A percentile compares a stretch with the other conserved stretches of the same genome.
Evolutionary conservation across 2,888 invertebrate species (phyloP).

Genomic region (Andrena trimmerana): DNA sequence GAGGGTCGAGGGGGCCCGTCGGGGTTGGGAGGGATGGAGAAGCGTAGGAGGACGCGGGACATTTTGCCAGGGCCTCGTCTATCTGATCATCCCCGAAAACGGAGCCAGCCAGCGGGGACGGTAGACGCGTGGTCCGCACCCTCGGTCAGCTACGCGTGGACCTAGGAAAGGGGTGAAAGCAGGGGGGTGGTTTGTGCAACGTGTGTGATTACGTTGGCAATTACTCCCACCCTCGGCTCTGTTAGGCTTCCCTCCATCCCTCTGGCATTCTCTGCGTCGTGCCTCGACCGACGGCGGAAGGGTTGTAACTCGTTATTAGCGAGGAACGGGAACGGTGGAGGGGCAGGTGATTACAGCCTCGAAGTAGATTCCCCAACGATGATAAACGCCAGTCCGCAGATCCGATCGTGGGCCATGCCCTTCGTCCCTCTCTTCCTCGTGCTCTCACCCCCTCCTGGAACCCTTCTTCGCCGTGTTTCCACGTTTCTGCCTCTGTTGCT

Average conservation of each 20-base stretch:
- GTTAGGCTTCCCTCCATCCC: constrained; percentile 65
- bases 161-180: constrained; percentile 53
- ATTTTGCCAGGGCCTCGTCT: constrained; percentile 64
- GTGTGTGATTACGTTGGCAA: constrained; percentile 84
- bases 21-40: background rate
- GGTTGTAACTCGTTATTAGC: constrained; percentile 83
- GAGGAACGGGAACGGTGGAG: constrained; percentile 69
- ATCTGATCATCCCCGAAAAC: constrained; percentile 77
- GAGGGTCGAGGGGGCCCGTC: background rate
- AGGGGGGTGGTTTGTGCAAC: constrained; percentile 77
- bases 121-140: constrained; percentile 66
- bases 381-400: constrained; percentile 79
- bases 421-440: constrained; percentile 17
- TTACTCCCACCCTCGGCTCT: constrained; percentile 77
- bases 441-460: background rate
- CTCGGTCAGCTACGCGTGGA: constrained; percentile 68
- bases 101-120: constrained; percentile 61
- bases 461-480: constrained; percentile 12
- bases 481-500: background rate
- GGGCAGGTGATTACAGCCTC: constrained; percentile 81
- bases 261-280: constrained; percentile 41
- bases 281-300: constrained; percentile 75
- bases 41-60: constrained; percentile 52
- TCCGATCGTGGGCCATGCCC: constrained; percentile 74
- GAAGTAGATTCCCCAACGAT: constrained; percentile 80